Base-by-base conservation (phyloP, 2,113 vertebrate species). In the Ovis canadensis region DNA sequence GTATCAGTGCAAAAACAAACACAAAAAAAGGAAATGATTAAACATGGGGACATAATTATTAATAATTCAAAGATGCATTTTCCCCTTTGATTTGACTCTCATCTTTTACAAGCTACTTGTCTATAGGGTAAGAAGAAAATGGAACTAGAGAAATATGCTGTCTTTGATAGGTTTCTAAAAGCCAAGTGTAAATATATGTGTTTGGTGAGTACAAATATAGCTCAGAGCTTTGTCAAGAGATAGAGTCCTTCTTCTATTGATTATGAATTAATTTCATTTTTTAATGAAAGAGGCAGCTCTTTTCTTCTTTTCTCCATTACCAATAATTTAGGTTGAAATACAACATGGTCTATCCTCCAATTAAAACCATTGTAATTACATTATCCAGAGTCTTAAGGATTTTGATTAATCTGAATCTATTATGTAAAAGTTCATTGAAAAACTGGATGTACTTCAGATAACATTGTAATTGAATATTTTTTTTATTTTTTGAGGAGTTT, bases 261-360 rank as follows among this genome's bases (percentile, higher is more conserved):
- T 98, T 98, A 74, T 96, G 90, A 97, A 97, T 98, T 96, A 94
- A 97, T 93, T 98, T 96, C 81, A 71, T 98, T 98, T 97, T 97
- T 98, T 98, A 98, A 97, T 97, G 94, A 98, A 95, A 98, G 67
- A 95, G 88, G 86, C 54, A 81, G 82, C 91, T 77, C 62, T 36
- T 94, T 96, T 82, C 55, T 33, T 62, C 93, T 92, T 96, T 67
- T 88, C 19, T 67, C 12, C 23, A 31, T n/a, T 93, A 95, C 2
- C 78, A 84, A 88, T 96, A 95, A 97, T 88, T 96, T 91, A 92
- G 83, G 27, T 67, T 85, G 96, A 98, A 97, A 88, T 93, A 59
- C 25, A 95, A 21, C 33, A 82, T 1, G 21, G 50, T 78, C 95
- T 97, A 89, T 64, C 16, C 54, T 1, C 0, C 23, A 8, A 19